These are phyloP conservation scores for Eupristina koningsbergeri DNA, from an alignment of 1,140 invertebrate species.

Conservation along the genomic window DNA sequence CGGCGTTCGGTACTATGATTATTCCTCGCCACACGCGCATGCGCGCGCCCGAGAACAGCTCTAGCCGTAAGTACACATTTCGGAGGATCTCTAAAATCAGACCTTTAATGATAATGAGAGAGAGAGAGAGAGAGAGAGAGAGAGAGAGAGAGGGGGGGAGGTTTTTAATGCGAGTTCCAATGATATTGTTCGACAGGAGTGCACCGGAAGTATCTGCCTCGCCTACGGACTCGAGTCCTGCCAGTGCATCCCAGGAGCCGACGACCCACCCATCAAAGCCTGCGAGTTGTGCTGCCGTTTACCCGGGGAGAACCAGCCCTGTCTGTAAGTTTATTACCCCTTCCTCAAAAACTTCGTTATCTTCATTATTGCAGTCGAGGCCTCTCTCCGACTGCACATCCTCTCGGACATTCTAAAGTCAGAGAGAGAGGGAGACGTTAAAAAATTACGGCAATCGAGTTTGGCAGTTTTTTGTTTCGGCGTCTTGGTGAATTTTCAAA, in stretches of 20 bases:
- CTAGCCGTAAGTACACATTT: too few species aligned
- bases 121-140: too few species aligned
- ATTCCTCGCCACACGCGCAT: too few species aligned
- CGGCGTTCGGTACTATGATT: too few species aligned
- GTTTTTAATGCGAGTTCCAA: too few species aligned
- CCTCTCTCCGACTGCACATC: neutral
- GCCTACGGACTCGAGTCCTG: constrained; percentile 96
- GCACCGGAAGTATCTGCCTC: constrained; percentile 93
- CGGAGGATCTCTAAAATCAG: too few species aligned
- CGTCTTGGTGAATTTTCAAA: neutral
- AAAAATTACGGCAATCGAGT: constrained; percentile 1
- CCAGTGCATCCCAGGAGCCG: constrained; percentile 86
- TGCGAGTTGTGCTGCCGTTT: constrained; percentile 92
- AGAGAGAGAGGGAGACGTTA: neutral
- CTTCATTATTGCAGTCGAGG: constrained; percentile 3
- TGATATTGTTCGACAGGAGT: constrained; percentile 81
- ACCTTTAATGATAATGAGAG: too few species aligned
- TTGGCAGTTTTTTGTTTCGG: neutral
- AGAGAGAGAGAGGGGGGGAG: too few species aligned
- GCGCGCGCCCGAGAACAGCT: too few species aligned
- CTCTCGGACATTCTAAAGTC: neutral
- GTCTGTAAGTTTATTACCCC: constrained; percentile 72
- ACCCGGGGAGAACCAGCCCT: constrained; percentile 86
- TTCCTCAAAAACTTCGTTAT: constrained; percentile 33
- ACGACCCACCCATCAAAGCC: constrained; percentile 86